Base-by-base conservation (phyloP, 2,113 vertebrate genomes). In the Hypocryptadius cinnamomeus region DNA sequence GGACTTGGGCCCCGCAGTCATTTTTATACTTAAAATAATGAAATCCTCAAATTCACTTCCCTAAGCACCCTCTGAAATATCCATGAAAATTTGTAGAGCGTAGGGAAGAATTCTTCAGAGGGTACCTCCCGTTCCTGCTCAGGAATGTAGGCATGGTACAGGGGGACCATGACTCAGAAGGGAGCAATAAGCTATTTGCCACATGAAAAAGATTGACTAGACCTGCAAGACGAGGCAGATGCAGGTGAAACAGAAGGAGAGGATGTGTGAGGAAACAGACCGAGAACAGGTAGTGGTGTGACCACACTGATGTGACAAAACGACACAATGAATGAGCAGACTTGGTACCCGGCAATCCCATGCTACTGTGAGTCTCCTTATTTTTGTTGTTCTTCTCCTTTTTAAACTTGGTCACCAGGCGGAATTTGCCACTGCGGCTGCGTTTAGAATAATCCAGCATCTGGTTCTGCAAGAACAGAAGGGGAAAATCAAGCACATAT, bases 351-450 rank as follows among this genome's bases (percentile, higher is more conserved):
- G 99, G 98, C 87, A 98, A 96, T 91, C 98, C 98, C 85, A 99
- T 96, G 90, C 97, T 98, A 42, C 98, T 95, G 28, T 96, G 98
- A 5, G 98, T 96, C 89, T 99, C 99, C 85, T 98, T 99, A 97
- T 99, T 99, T 96, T 98, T 99, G 97, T 98, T 99, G 97, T 98
- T 99, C 81, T 99, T 99, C 89, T 99, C 99, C 87, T 99, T 99
- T 95, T 99, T 99, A 93, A 99, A 99, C 85, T 99, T 99, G 50
- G 98, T 98, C 96, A 99, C 99, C 6, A 99, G 98, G n/a, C 99
- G 98, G 92, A 99, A 99, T 86, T 99, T 99, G 15, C 98, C 98
- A 9, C 98, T 98, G 50, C 98, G 98, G 94, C 98, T 98, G 39
- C 98, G 98, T 91, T 99, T 99, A 23, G 98, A 98, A 78, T 98